A percentile compares a stretch with the other conserved stretches of the same genome.
These are phyloP conservation scores for Myiozetetes cayanensis DNA, from an alignment of 2,113 vertebrate species.

Conservation along the genomic window DNA sequence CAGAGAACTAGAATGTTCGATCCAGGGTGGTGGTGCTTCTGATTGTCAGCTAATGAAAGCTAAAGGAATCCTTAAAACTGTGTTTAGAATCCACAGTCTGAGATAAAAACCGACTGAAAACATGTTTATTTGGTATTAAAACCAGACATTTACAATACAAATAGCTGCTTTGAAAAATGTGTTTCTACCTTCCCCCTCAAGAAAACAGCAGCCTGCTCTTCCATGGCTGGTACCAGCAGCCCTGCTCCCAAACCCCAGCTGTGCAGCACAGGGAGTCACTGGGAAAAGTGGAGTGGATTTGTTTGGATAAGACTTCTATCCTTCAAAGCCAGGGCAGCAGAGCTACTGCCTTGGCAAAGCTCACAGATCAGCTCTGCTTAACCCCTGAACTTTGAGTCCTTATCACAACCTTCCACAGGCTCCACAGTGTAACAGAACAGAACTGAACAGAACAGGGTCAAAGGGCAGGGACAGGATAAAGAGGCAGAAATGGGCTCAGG, in stretches of 20 bases:
- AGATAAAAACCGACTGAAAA: background rate
- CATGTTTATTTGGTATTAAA: background rate
- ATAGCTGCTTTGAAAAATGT: background rate
- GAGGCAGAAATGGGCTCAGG: background rate
- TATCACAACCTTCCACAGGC: background rate
- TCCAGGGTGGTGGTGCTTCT: background rate
- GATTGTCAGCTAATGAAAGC: background rate
- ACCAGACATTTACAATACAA: background rate
- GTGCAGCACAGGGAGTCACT: slow-evolving; percentile 13
- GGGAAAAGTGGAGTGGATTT: slow-evolving; percentile 66
- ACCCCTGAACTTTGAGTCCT: slow-evolving; percentile 46
- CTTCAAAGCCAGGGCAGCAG: slow-evolving; percentile 38
- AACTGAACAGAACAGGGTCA: background rate
- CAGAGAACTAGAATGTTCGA: background rate
- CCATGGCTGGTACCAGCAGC: background rate
- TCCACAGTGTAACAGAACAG: background rate
- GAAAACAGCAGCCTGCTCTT: background rate
- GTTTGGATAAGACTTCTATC: slow-evolving; percentile 67
- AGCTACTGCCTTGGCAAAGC: background rate
- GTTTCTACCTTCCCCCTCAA: background rate
- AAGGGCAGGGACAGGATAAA: background rate
- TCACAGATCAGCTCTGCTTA: slow-evolving; percentile 64
- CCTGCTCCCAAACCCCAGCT: background rate
- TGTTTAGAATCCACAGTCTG: background rate
- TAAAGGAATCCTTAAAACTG: background rate